Conservation (phyloP, 2,113 vertebrate genomes). For the Henicopernis longicauda region DNA sequence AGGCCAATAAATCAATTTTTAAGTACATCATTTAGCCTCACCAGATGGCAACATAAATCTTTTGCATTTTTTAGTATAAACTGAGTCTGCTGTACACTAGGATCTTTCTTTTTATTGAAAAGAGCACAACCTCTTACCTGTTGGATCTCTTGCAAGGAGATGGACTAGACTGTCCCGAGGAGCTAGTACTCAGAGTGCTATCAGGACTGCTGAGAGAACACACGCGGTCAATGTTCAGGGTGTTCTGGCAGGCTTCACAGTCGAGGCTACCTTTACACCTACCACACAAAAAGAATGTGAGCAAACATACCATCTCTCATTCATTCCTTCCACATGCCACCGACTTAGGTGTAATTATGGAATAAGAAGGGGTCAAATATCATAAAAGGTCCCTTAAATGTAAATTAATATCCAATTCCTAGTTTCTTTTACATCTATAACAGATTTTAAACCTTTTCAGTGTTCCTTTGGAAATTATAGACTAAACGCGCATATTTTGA, state of each 20-base stretch:
- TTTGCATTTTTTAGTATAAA: not conserved
- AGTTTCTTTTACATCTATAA: not conserved
- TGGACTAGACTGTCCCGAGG: constrained; percentile 87
- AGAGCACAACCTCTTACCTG: constrained; percentile 72
- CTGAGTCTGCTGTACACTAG: not conserved
- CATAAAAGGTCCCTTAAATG: not conserved
- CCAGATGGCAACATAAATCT: not conserved
- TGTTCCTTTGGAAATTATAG: not conserved
- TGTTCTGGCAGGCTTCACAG: constrained; percentile 95
- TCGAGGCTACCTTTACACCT: constrained; percentile 93
- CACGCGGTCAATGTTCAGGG: constrained; percentile 91
- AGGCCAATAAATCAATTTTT: not conserved
- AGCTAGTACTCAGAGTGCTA: constrained; percentile 93
- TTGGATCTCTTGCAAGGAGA: constrained; percentile 93
- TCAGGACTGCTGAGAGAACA: constrained; percentile 97
- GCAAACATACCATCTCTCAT: not conserved
- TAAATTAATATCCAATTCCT: not conserved
- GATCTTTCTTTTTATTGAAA: not conserved
- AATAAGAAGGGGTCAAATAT: not conserved
- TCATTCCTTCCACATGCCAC: not conserved
- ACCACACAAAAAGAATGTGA: not conserved
- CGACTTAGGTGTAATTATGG: not conserved
- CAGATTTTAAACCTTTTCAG: not conserved
- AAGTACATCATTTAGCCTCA: not conserved
- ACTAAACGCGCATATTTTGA: not conserved